Base-by-base conservation (phyloP, 2,888 invertebrate genomes). In the Lysandra bellargus region DNA sequence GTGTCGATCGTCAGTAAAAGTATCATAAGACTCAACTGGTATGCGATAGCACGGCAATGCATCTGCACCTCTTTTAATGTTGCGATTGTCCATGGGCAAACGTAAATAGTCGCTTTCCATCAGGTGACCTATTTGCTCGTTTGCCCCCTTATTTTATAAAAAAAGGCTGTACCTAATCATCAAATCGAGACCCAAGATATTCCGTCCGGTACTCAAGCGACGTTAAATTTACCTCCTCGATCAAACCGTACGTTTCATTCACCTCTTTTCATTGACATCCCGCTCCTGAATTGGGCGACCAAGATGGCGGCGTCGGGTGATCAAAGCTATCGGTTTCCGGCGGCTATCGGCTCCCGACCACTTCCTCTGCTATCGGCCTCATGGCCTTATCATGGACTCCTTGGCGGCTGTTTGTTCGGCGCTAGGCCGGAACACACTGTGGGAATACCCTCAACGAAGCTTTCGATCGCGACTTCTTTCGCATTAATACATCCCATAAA, bases 291-390 rank as follows among this genome's bases (percentile, higher is more conserved):
- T 64, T 64, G 64, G 64, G 64, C 64, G 9, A 64, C 64, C 64
- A 64, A 64, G 64, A 64, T 64, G 64, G 64, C 64, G 64, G 23
- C 64, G 64, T 64, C 30, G 64, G 30, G 64, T 64, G 64, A 64
- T 64, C 64, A 64, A 64, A 64, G 30, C 64, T 23, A 64, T 64
- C 30, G 30, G 64, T 64, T 64, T 64, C 64, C 64, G 64, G 64
- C 30, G 64, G 64, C 30, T 64, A 64, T 64, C 64, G 64, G 64
- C 64, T 64, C 64, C 30, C 64, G 64, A 4, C 64, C 64, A 64
- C 64, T 64, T 64, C 64, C 64, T 9, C 64, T 30, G 64, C 64
- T 64, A 64, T 64, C 64, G 64, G 64, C 64, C 64, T 64, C 12
- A 64, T 64, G 23, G 23, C 64, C 49, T 49, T 49, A 49, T 49